These are phyloP conservation scores for Aphidius gifuensis DNA, from an alignment of 1,140 invertebrate species.

Conservation along the genomic window DNA sequence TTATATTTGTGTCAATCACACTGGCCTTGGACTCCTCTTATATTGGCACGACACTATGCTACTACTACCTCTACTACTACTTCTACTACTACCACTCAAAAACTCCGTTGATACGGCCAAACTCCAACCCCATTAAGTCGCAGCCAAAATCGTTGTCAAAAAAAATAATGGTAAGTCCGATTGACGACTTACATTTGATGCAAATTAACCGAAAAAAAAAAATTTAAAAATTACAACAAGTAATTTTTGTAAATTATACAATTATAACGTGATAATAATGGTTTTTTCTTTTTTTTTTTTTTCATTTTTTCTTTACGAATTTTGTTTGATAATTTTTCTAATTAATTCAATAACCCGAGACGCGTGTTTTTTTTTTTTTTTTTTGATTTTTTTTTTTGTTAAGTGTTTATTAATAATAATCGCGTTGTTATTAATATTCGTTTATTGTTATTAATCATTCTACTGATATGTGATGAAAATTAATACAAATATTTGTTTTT, in stretches of 20 bases:
- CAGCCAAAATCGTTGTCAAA: constrained; percentile 60
- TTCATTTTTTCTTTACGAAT: neutral
- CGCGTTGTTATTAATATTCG: neutral
- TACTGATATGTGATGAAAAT: too few species aligned
- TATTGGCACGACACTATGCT: constrained; percentile 57
- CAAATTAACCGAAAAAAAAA: constrained; percentile 39
- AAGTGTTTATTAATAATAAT: neutral
- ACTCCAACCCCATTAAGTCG: constrained; percentile 54
- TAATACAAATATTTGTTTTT: too few species aligned
- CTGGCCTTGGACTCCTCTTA: constrained; percentile 58
- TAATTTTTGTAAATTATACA: neutral
- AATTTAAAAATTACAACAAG: constrained; percentile 4
- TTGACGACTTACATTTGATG: constrained; percentile 48
- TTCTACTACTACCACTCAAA: constrained; percentile 54
- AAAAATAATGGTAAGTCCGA: constrained; percentile 60
- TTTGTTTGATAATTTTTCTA: neutral
- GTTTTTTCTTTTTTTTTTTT: neutral
- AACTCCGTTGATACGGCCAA: constrained; percentile 53
- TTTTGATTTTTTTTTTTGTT: neutral
- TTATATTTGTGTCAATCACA: constrained; percentile 58
- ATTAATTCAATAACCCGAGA: constrained; percentile 20
- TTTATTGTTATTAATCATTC: neutral
- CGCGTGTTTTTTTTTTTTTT: constrained; percentile 4
- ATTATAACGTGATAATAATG: constrained; percentile 4
- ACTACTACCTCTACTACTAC: constrained; percentile 51